A percentile compares a stretch with the other conserved stretches of the same genome.
phyloP scores from a whole-genome alignment of 2,113 vertebrate species.

The Chaetura pelagica region DNA sequence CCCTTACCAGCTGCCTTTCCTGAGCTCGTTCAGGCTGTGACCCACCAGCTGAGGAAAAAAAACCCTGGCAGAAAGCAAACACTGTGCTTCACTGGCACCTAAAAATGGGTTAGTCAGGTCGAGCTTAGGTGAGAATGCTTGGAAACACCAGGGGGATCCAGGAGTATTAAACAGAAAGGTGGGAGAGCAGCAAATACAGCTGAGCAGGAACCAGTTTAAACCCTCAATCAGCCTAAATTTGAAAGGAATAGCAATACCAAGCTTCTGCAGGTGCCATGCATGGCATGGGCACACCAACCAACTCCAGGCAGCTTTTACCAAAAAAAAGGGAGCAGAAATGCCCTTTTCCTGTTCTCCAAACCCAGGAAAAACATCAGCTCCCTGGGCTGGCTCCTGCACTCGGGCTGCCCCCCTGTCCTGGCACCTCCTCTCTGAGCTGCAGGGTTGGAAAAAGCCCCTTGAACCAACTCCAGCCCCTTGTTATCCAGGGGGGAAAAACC shows the following conservation, averaged over 20 bases:
- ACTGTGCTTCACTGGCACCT: fast-evolving
- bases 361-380: not conserved
- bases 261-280: fast-evolving
- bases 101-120: fast-evolving
- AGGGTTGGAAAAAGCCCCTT: not conserved
- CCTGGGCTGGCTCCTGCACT: fast-evolving
- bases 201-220: not conserved
- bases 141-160: not conserved
- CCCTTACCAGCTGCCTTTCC: not conserved
- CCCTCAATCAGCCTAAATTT: not conserved
- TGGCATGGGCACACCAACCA: not conserved
- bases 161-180: not conserved
- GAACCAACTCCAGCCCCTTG: not conserved
- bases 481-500: not conserved
- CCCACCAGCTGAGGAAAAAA: not conserved
- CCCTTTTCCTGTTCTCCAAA: not conserved
- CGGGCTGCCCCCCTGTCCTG: not conserved
- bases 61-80: not conserved
- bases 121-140: not conserved
- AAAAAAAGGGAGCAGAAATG: not conserved
- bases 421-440: not conserved
- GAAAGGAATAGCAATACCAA: not conserved
- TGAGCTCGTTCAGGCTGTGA: not conserved
- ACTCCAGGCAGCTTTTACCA: not conserved
- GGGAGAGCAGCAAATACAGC: not conserved